These are phyloP conservation scores for Acanthopagrus latus DNA, from an alignment of 2,797 vertebrate genomes.

Conservation along the genomic window DNA sequence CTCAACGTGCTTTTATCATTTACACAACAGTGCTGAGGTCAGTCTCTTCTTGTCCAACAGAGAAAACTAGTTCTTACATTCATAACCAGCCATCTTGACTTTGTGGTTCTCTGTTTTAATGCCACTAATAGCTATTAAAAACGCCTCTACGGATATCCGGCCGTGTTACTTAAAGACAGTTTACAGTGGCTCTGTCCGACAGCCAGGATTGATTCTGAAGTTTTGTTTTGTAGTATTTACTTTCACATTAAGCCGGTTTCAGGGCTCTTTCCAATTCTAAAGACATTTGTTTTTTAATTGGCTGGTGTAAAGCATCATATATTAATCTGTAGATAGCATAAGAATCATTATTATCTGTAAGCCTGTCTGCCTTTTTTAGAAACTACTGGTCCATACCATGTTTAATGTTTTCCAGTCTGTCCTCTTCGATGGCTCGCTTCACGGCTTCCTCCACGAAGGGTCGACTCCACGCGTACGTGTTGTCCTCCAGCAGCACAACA, in stretches of 20 bases:
- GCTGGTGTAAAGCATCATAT: neutral
- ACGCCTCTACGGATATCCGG: neutral
- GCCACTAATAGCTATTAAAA: neutral
- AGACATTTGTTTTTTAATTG: neutral
- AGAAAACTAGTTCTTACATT: neutral
- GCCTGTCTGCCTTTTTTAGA: neutral
- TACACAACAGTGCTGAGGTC: neutral
- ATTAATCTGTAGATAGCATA: neutral
- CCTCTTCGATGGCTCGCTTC: slow-evolving; percentile 77
- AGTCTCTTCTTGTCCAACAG: neutral
- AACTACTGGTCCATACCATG: slow-evolving; percentile 72
- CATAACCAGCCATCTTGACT: slow-evolving; percentile 22
- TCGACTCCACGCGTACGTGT: slow-evolving; percentile 80
- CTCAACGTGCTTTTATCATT: neutral
- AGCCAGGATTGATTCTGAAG: neutral
- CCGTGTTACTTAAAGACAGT: neutral
- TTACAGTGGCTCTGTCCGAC: neutral
- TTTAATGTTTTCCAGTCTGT: slow-evolving; percentile 77
- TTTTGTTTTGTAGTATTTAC: neutral
- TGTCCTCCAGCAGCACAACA: slow-evolving; percentile 91
- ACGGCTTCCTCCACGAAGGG: slow-evolving; percentile 81
- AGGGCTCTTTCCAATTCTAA: neutral
- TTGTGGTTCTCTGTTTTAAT: neutral
- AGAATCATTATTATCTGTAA: neutral
- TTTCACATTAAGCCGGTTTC: neutral